phyloP scores from a whole-genome alignment of 1,140 invertebrate genomes.

The Manduca sexta region DNA sequence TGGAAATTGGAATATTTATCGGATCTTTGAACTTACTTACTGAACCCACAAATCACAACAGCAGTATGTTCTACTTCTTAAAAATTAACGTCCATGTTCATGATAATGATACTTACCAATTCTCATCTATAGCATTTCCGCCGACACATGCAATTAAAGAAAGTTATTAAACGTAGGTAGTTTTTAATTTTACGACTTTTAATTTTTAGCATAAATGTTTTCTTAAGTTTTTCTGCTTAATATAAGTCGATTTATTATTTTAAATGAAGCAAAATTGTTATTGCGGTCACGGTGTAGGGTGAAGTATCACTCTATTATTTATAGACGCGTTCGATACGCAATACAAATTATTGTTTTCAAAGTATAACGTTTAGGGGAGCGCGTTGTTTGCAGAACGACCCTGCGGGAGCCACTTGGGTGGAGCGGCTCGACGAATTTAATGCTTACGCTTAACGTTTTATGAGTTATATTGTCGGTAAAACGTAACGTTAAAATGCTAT shows the following conservation, averaged over 20 bases:
- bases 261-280: constrained; percentile 27
- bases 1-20: too few relatives aligned
- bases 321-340: constrained; percentile 71
- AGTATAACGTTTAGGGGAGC: constrained; percentile 72
- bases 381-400: constrained; percentile 65
- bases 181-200: too few relatives aligned
- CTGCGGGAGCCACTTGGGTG: constrained; percentile 32
- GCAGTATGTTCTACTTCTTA: too few relatives aligned
- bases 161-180: too few relatives aligned
- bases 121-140: too few relatives aligned
- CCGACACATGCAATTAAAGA: too few relatives aligned
- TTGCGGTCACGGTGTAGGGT: constrained; percentile 35
- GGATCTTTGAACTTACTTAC: too few relatives aligned
- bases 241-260: constrained; percentile 16
- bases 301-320: constrained; percentile 72
- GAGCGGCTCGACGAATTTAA: constrained; percentile 33
- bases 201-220: too few relatives aligned
- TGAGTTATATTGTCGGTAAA: constrained; percentile 38
- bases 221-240: not conserved
- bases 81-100: too few relatives aligned
- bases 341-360: constrained; percentile 74
- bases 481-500: constrained; percentile 40
- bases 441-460: constrained; percentile 36
- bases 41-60: too few relatives aligned
- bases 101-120: too few relatives aligned